phyloP scores from a whole-genome alignment of 2,888 invertebrate genomes.

The Tanypteryx hageni region DNA sequence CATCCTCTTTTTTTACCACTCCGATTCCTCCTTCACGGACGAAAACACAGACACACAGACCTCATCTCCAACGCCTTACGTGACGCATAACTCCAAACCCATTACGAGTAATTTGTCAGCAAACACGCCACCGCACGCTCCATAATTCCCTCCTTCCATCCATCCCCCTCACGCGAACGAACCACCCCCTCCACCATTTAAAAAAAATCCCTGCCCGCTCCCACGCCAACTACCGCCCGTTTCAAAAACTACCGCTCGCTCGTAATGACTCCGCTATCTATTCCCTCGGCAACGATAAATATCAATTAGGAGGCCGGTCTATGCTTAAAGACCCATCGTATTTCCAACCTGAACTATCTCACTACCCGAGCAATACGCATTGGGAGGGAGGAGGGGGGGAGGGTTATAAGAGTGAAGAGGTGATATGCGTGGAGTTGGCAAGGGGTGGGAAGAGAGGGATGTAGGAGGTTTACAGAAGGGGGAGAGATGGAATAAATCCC shows the following conservation, averaged over 20 bases:
- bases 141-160: neutral
- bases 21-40: too few species aligned
- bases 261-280: slow-evolving; percentile 23
- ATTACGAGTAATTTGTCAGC: slow-evolving; percentile 57
- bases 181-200: neutral
- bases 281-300: neutral
- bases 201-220: neutral
- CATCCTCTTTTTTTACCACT: too few species aligned
- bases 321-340: neutral
- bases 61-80: neutral
- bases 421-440: too few species aligned
- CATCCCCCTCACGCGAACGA: neutral
- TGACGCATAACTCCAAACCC: slow-evolving; percentile 36
- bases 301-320: slow-evolving; percentile 9
- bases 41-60: too few species aligned
- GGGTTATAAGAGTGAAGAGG: too few species aligned
- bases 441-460: too few species aligned
- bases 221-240: neutral
- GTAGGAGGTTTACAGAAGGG: neutral
- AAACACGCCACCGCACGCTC: slow-evolving; percentile 48
- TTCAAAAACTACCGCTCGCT: neutral
- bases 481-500: neutral
- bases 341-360: neutral
- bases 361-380: neutral
- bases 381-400: neutral